A percentile compares a stretch with the other conserved stretches of the same genome.
Conservation (phyloP, 2,797 vertebrate genomes). For the Cirrhinus mrigala region DNA sequence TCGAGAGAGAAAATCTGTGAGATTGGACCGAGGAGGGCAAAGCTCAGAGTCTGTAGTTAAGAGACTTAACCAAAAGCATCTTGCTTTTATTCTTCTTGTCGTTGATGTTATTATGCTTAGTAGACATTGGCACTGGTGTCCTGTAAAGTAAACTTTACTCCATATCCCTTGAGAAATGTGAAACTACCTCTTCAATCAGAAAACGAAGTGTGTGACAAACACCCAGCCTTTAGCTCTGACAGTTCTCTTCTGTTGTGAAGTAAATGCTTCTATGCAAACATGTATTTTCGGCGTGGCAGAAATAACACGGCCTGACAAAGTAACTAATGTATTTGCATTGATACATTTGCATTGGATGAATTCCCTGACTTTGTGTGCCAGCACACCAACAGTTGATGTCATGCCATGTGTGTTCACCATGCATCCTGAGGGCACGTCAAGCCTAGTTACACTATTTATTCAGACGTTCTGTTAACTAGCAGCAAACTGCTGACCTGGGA, state of each 20-base stretch:
- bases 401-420: slow-evolving; percentile 31
- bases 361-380: slow-evolving; percentile 12
- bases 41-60: slow-evolving; percentile 50
- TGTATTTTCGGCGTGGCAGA: slow-evolving; percentile 1
- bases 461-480: not conserved
- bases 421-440: slow-evolving; percentile 6
- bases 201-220: slow-evolving; percentile 48
- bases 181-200: slow-evolving; percentile 75
- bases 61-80: slow-evolving; percentile 36
- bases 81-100: slow-evolving; percentile 54
- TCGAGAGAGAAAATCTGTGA: slow-evolving; percentile 44
- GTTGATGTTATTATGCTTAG: slow-evolving; percentile 48
- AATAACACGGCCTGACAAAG: not conserved
- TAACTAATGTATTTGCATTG: slow-evolving; percentile 45
- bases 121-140: slow-evolving; percentile 62
- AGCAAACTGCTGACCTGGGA: slow-evolving; percentile 17
- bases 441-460: slow-evolving; percentile 31
- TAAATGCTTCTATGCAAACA: slow-evolving; percentile 48
- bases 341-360: slow-evolving; percentile 28
- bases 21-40: slow-evolving; percentile 30
- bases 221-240: slow-evolving; percentile 38
- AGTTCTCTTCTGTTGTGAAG: slow-evolving; percentile 40
- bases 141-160: slow-evolving; percentile 52
- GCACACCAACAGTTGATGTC: slow-evolving; percentile 11
- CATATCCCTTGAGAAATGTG: slow-evolving; percentile 72